phyloP scores from a whole-genome alignment of 2,113 vertebrate genomes.

The Eurystomus gularis region DNA sequence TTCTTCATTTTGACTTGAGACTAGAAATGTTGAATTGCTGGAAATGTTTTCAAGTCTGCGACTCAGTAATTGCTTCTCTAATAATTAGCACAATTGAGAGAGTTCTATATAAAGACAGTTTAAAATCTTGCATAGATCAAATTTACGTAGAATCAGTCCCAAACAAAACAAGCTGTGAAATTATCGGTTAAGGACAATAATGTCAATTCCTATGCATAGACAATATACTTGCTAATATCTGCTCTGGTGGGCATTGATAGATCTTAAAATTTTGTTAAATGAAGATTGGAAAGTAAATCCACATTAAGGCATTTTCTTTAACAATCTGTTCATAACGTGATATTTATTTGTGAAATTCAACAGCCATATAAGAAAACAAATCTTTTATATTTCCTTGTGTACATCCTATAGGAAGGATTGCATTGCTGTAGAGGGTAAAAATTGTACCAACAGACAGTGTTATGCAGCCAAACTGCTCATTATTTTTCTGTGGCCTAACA shows the following conservation, averaged over 20 bases:
- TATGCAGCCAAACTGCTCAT: neutral
- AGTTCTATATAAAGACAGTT: neutral
- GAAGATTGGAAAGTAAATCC: neutral
- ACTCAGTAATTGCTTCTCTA: neutral
- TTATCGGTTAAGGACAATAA: neutral
- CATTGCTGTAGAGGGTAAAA: constrained; percentile 4
- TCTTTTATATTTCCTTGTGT: neutral
- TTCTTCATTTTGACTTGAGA: constrained; percentile 22
- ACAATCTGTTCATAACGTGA: neutral
- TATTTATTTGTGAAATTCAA: neutral
- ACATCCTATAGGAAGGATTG: neutral
- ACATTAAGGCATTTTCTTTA: constrained; percentile 1
- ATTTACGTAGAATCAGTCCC: neutral
- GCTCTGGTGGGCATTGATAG: neutral
- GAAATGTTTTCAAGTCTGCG: constrained; percentile 31
- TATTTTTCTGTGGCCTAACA: constrained; percentile 41
- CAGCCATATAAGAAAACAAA: neutral
- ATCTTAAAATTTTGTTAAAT: neutral
- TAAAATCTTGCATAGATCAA: neutral
- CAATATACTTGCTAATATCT: neutral
- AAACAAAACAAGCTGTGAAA: neutral
- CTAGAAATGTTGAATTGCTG: constrained; percentile 26
- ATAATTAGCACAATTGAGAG: neutral
- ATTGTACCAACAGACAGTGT: constrained; percentile 4
- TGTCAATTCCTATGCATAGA: neutral